A percentile compares a stretch with the other conserved stretches of the same genome.
These are phyloP conservation scores for Radopholus similis DNA, from an alignment of 1,140 invertebrate species.

Conservation along the genomic window DNA sequence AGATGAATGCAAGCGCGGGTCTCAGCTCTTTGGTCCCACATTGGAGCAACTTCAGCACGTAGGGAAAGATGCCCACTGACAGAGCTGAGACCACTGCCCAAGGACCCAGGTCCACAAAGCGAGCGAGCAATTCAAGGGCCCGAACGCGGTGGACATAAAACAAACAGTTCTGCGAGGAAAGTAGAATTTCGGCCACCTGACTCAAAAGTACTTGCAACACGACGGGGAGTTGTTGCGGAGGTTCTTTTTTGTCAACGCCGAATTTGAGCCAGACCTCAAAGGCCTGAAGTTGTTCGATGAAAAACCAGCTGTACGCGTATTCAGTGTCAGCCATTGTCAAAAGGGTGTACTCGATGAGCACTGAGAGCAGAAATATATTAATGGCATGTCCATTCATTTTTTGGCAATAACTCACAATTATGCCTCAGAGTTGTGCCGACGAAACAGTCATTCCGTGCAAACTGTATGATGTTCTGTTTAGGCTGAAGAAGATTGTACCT, in stretches of 20 bases:
- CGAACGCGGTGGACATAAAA: slow-evolving; percentile 88
- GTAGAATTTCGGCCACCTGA: slow-evolving; percentile 66
- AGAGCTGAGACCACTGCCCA: slow-evolving; percentile 92
- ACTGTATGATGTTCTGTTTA: slow-evolving; percentile 19
- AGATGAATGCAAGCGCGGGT: slow-evolving; percentile 90
- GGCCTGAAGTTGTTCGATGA: slow-evolving; percentile 95
- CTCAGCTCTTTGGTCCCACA: slow-evolving; percentile 84
- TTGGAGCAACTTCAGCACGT: slow-evolving; percentile 86
- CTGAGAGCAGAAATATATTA: slow-evolving; percentile 25
- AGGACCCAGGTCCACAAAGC: slow-evolving; percentile 88
- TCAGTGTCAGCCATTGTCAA: slow-evolving; percentile 14
- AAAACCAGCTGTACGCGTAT: slow-evolving; percentile 78
- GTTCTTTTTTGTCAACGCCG: slow-evolving; percentile 70
- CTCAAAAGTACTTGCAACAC: slow-evolving; percentile 90
- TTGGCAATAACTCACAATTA: slow-evolving; percentile 29
- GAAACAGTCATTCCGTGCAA: slow-evolving; percentile 37
- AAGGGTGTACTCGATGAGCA: slow-evolving; percentile 42
- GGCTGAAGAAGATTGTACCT: slow-evolving; percentile 33
- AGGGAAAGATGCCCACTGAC: slow-evolving; percentile 96
- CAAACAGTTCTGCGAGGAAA: slow-evolving; percentile 20
- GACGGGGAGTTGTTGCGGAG: slow-evolving; percentile 91
- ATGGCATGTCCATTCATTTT: background rate
- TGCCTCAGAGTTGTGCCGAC: slow-evolving; percentile 21
- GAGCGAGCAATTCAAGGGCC: slow-evolving; percentile 86
- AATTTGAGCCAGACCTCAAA: slow-evolving; percentile 89